These are phyloP conservation scores for Drosophila austrosaltans DNA, from an alignment of 2,888 invertebrate species.

Conservation along the genomic window DNA sequence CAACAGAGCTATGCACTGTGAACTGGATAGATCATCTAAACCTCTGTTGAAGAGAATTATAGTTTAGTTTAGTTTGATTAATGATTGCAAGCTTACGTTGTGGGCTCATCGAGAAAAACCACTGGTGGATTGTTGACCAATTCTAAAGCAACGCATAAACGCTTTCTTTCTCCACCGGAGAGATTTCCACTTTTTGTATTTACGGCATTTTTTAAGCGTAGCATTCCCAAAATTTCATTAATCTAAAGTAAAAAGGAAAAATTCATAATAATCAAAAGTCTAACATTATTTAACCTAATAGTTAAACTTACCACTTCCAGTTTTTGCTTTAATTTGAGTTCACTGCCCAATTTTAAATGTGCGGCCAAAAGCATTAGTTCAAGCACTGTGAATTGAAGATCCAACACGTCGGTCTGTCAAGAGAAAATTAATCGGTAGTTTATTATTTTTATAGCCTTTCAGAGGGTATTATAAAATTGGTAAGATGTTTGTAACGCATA, in stretches of 20 bases:
- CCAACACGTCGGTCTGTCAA: constrained; percentile 88
- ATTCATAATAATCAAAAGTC: background rate
- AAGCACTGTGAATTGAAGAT: constrained; percentile 93
- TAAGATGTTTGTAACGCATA: too few species aligned
- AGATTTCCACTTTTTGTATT: constrained; percentile 89
- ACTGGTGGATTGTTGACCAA: constrained; percentile 96
- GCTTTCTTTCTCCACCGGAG: constrained; percentile 96
- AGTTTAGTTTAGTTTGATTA: background rate
- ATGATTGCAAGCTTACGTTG: constrained; percentile 88
- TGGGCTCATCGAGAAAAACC: constrained; percentile 97
- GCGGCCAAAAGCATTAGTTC: constrained; percentile 96
- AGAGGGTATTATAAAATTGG: too few species aligned
- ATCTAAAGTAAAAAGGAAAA: constrained; percentile 86
- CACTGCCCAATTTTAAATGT: constrained; percentile 92
- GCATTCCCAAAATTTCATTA: constrained; percentile 91
- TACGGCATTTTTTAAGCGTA: constrained; percentile 89
- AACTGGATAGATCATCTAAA: constrained; percentile 94
- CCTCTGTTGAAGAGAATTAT: constrained; percentile 86
- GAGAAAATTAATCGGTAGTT: background rate
- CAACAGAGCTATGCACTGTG: constrained; percentile 93
- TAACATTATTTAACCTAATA: background rate
- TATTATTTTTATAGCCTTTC: background rate
- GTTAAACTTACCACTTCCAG: constrained; percentile 86
- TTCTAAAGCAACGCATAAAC: constrained; percentile 96
- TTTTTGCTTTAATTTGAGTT: constrained; percentile 87